These are phyloP conservation scores for Stylophora pistillata DNA, from an alignment of 64 coral and sea anemone species.

Conservation along the genomic window DNA sequence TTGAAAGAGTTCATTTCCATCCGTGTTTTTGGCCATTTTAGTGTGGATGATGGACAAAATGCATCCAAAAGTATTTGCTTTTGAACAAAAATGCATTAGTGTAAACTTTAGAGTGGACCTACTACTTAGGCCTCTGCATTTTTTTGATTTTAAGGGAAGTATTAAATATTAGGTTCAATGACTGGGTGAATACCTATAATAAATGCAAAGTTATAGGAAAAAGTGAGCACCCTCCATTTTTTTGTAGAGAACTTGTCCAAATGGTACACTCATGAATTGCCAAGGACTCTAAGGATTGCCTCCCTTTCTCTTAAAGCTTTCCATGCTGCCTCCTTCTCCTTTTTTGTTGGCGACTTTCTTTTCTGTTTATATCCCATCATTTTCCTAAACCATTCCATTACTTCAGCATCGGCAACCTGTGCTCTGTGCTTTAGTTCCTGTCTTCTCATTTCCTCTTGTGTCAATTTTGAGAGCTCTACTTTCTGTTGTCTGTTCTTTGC, in stretches of 20 bases:
- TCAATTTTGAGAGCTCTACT: slow-evolving; percentile 75
- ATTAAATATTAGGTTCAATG: no score
- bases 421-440: slow-evolving; percentile 90
- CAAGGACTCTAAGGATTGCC: slow-evolving; percentile 89
- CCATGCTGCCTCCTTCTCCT: slow-evolving; percentile 87
- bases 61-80: no score
- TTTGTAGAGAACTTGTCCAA: background rate
- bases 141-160: no score
- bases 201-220: no score
- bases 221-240: background rate
- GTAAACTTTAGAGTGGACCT: no score
- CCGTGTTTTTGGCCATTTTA: no score
- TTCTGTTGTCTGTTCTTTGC: slow-evolving; percentile 84
- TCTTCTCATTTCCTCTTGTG: slow-evolving; percentile 93
- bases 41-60: no score
- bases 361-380: slow-evolving; percentile 88
- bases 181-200: no score
- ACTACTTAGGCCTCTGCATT: no score
- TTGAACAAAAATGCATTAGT: no score
- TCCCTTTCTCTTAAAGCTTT: slow-evolving; percentile 94
- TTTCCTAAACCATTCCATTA: slow-evolving; percentile 97
- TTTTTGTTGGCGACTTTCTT: slow-evolving; percentile 94
- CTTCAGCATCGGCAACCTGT: slow-evolving; percentile 87
- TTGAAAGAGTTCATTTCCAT: no score
- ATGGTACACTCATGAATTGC: slow-evolving; percentile 46